Percentiles rank a stretch among this genome's conserved stretches.
These are phyloP conservation scores for Odobenus rosmarus DNA, from an alignment of 2,113 vertebrate genomes.

Conservation along the genomic window DNA sequence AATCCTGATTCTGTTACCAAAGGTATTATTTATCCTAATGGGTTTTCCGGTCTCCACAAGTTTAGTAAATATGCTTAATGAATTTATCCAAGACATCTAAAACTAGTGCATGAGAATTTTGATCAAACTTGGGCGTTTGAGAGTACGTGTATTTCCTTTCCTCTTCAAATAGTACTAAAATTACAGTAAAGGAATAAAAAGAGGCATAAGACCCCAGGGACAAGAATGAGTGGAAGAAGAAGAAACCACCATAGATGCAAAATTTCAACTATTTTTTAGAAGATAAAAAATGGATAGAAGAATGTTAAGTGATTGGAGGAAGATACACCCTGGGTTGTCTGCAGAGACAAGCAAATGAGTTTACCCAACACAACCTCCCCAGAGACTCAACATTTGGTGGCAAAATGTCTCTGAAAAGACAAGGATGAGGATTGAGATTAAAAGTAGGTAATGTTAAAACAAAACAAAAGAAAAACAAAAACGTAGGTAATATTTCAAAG, in stretches of 20 bases:
- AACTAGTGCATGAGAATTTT: background rate
- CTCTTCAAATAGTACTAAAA: background rate
- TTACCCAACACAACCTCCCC: background rate
- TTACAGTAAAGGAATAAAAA: slow-evolving; percentile 40
- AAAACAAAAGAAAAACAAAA: background rate
- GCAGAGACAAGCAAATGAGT: background rate
- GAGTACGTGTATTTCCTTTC: background rate
- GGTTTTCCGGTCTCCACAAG: background rate
- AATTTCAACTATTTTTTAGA: background rate
- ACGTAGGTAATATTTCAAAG: background rate
- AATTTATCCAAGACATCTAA: background rate
- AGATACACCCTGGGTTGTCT: background rate
- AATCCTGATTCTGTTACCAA: background rate
- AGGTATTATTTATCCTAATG: background rate
- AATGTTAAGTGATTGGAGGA: background rate
- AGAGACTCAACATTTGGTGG: background rate
- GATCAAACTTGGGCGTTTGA: background rate
- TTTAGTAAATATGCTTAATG: background rate
- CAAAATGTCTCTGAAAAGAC: background rate
- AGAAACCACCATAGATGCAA: background rate
- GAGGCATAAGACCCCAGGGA: background rate
- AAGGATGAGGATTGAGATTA: background rate
- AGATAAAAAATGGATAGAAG: background rate
- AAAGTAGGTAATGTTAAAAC: background rate
- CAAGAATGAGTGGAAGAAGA: background rate